Evolutionary conservation across 2,113 vertebrate genomes (phyloP).

Genomic region (Sylvilagus bachmani): DNA sequence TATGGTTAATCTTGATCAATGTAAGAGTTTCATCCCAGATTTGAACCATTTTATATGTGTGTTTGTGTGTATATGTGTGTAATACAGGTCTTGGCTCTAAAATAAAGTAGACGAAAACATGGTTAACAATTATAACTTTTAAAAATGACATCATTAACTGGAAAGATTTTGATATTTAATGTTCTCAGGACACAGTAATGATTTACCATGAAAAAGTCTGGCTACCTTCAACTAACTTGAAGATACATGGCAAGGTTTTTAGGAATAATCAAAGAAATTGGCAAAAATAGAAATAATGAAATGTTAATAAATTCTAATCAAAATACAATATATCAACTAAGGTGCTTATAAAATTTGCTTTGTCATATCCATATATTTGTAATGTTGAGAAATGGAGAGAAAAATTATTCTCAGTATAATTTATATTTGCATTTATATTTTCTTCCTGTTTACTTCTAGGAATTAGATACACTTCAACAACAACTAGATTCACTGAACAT

Average conservation of each 20-base stretch:
- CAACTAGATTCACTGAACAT: constrained; percentile 89
- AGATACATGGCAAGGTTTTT: constrained; percentile 26
- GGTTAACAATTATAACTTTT: constrained; percentile 20
- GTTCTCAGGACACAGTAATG: not conserved
- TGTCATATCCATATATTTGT: not conserved
- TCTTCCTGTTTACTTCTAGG: constrained; percentile 82
- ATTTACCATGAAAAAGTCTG: constrained; percentile 3
- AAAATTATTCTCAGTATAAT: constrained; percentile 23
- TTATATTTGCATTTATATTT: constrained; percentile 35
- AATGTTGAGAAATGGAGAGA: constrained; percentile 28
- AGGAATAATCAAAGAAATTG: constrained; percentile 47
- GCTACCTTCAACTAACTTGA: not conserved
- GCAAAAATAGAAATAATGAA: constrained; percentile 9
- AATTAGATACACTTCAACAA: constrained; percentile 90
- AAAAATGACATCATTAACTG: constrained; percentile 43
- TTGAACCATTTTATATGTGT: not conserved
- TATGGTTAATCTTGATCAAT: constrained; percentile 25
- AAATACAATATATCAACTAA: not conserved
- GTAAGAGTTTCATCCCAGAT: not conserved
- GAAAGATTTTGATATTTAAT: constrained; percentile 23
- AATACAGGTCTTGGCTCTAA: not conserved
- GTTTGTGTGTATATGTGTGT: not conserved
- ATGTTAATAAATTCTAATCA: constrained; percentile 59
- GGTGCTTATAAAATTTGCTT: constrained; percentile 37
- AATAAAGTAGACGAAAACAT: constrained; percentile 26